Base-by-base conservation (phyloP, 2,888 invertebrate species). In the Agriopis marginaria region DNA sequence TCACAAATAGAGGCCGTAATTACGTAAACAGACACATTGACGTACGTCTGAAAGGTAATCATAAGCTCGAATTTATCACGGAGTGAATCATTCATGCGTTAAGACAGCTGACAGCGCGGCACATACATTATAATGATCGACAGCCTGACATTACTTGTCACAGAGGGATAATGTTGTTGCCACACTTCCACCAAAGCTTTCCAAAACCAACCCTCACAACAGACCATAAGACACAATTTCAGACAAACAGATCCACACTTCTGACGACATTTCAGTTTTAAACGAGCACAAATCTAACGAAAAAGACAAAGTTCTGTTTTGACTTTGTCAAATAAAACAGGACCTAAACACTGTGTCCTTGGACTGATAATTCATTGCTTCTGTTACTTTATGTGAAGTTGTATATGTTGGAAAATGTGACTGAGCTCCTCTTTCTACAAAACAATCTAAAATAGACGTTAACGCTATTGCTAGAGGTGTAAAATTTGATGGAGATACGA, bases 111-210 rank as follows among this genome's bases (percentile, higher is more conserved):
- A 93, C 93, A 93, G 92, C 89, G 85, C 88, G 86, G 91, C 92
- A 89, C 93, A 94, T 94, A 94, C 89, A 93, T 94, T 94, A 93
- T 89, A 92, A 90, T 94, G 93, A 94, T 93, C 92, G 93, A 94
- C 93, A 93, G 89, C 91, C 89, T 89, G 92, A 93, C 92, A 89
- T 90, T 88, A 84, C 92, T 88, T 93, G 93, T 93, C 93, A 92
- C 91, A 88, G 86, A 88, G 90, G 92, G 91, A 92, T 93, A 93
- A 93, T 92, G 92, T 92, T 91, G 92, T 93, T 90, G 88, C 89
- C 87, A 88, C 88, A 88, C 88, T 85, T 81, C 68, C 55, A 10
- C n/a, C 12, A 12, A 7, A 1, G 1, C 76, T 74, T 68, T 59
- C 74, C 0, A 85, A 83, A 78, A 56, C 63, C 58, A 73, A 77